Base-by-base conservation (phyloP, 2,888 invertebrate species). In the Brachyopa scutellaris region DNA sequence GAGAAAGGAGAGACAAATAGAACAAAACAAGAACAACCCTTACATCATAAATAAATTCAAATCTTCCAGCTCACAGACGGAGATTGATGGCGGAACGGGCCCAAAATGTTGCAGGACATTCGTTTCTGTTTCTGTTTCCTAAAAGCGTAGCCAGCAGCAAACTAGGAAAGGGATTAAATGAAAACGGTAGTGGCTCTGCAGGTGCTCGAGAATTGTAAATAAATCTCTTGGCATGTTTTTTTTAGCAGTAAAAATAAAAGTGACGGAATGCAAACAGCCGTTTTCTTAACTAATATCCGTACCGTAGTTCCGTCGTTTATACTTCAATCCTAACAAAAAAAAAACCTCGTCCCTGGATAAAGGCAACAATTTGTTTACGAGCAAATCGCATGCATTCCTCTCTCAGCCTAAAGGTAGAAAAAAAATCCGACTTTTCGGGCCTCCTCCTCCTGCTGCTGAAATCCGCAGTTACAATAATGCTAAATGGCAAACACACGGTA, bases 331-430 rank as follows among this genome's bases (percentile, higher is more conserved):
- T 33, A n/a, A 19, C 19, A 31, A 19, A 11, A 51, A 31, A 23
- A 19, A 26, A 33, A 11, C 13, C 9, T 13, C 38, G 26, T 42
- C 17, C n/a, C 55, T 64, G 73, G 42, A 66, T 62, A 49, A 49
- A 42, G 62, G 74, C 61, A 69, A 74, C 79, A 74, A 74, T 80
- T 80, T 74, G 79, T 74, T 74, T 74, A 74, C 67, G 69, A 62
- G 31, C 67, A 57, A 69, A 80, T 79, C 74, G 74, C 74, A 80
- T 74, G 74, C 79, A 74, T 74, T 80, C 67, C 47, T 62, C 47
- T 23, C 62, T 29, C 55, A 17, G 55, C 49, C 45, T 13, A 31
- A 11, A 31, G 59, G 57, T 26, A 57, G 4, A 26, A 26, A 26
- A 49, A 36, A 42, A 40, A 40, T 13, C 26, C 47, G 21, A 59